phyloP scores from a whole-genome alignment of 1,140 invertebrate species.

The Akabosia matsudoensis region DNA sequence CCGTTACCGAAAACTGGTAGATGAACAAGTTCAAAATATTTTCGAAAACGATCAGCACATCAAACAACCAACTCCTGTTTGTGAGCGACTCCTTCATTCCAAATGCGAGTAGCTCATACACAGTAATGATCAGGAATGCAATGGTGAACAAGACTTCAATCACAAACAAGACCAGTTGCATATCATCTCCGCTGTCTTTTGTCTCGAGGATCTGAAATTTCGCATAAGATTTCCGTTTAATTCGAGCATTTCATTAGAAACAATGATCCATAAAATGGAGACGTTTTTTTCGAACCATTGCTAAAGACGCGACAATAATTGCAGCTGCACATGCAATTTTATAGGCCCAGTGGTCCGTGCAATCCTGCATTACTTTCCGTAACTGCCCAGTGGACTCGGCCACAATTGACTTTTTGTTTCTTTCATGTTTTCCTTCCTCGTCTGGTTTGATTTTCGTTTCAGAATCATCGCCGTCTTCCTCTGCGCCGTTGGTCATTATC shows the following conservation, averaged over 20 bases:
- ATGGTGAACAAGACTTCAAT: conserved; percentile 4
- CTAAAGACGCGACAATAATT: background rate
- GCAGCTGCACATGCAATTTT: background rate
- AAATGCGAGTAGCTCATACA: background rate
- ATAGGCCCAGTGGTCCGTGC: background rate
- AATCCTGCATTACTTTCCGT: conserved; percentile 8
- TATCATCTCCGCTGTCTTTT: background rate
- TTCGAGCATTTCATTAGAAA: background rate
- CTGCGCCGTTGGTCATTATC: background rate
- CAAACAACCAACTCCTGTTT: background rate
- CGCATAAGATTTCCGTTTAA: background rate
- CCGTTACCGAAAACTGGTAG: background rate
- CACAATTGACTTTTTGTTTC: conserved; percentile 5
- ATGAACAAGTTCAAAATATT: background rate
- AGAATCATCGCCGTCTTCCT: background rate
- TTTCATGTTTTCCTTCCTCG: background rate
- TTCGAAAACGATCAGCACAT: background rate
- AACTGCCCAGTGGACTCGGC: background rate
- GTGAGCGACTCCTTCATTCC: background rate
- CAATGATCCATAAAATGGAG: background rate
- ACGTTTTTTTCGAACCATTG: conserved; percentile 6
- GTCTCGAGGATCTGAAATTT: background rate
- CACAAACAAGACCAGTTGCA: background rate
- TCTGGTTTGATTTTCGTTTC: background rate
- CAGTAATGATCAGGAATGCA: background rate